Percentiles rank a stretch among this genome's conserved stretches.
phyloP scores from a whole-genome alignment of 64 coral and sea anemone genomes.

The Dendrophyllia cribrosa region DNA sequence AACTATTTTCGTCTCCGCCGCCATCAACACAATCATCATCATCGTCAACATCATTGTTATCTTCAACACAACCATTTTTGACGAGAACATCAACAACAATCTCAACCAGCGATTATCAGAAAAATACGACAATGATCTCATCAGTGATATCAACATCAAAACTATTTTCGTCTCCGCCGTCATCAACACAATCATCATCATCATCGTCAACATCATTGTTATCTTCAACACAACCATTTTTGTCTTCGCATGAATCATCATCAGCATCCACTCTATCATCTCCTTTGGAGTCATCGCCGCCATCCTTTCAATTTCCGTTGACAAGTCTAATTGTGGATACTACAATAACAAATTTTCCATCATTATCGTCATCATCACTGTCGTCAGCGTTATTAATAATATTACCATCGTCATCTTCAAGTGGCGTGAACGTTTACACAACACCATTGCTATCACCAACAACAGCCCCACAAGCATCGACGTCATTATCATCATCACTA shows the following conservation, averaged over 20 bases:
- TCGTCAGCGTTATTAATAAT: neutral
- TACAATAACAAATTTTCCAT: neutral
- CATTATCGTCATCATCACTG: neutral
- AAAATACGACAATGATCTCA: neutral
- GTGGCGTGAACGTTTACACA: neutral
- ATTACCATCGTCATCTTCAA: neutral
- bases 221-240: too few species aligned
- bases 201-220: neutral
- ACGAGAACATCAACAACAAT: neutral
- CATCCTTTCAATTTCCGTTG: neutral
- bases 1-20: neutral
- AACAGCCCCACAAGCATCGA: neutral
- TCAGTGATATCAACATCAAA: neutral
- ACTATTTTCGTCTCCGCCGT: neutral
- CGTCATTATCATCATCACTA: neutral
- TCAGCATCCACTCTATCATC: neutral
- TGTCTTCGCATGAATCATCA: neutral
- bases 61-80: neutral
- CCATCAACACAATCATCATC: too few species aligned
- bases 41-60: neutral
- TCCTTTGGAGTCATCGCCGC: neutral
- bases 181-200: neutral
- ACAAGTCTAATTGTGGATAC: neutral
- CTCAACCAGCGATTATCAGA: neutral
- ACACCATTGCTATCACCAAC: neutral